phyloP scores from a whole-genome alignment of 1,140 invertebrate genomes.

The Lepidostoma basale region DNA sequence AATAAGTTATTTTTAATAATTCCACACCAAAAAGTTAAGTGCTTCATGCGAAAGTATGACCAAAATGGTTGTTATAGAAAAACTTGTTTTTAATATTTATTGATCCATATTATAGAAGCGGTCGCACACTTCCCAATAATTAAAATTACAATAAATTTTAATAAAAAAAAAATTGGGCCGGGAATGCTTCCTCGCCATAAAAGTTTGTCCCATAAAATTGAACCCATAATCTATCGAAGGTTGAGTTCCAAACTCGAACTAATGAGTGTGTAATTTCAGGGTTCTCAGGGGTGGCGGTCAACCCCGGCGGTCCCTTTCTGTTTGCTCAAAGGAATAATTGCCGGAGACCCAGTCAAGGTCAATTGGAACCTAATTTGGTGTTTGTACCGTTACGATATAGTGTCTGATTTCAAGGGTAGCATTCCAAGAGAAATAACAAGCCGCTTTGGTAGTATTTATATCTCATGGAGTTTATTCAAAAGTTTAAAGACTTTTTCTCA shows the following conservation, averaged over 20 bases:
- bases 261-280: constrained; percentile 46
- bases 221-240: not conserved
- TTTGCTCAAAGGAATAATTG: constrained; percentile 46
- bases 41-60: no score
- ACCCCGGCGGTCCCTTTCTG: constrained; percentile 41
- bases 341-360: constrained; percentile 9
- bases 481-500: no score
- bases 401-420: not conserved
- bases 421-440: not conserved
- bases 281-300: constrained; percentile 42
- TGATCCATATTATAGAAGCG: no score
- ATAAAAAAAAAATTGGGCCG: not conserved
- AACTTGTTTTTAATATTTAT: no score
- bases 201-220: constrained; percentile 13
- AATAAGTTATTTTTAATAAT: no score
- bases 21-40: no score
- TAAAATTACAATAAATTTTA: no score
- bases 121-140: constrained; percentile 8
- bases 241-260: constrained; percentile 32
- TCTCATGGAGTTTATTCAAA: not conserved
- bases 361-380: constrained; percentile 5
- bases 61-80: no score
- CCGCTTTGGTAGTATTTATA: not conserved
- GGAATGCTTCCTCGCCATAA: not conserved
- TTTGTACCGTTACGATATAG: not conserved